Base-by-base conservation (phyloP, 1,140 invertebrate species). In the Temnothorax curvispinosus region DNA sequence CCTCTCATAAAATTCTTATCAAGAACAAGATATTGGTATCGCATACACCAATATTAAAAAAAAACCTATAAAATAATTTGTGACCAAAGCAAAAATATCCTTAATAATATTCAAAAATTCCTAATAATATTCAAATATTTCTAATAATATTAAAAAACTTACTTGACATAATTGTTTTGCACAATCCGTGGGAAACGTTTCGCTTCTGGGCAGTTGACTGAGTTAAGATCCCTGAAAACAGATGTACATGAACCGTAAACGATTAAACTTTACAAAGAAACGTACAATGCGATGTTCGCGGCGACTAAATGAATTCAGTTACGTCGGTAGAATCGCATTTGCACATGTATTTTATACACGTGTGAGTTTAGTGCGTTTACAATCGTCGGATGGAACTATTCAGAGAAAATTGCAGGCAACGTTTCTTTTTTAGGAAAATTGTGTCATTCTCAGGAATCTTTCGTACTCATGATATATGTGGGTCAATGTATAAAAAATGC, bases 351-450 rank as follows among this genome's bases (percentile, higher is more conserved):
- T 75, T 56, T 47, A 69, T 60, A 32, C 32, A 58, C 41, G 18
- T 35, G 9, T 9, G 38, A 41, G 47, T 65, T 80, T 52, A 18
- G 50, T 38, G 7, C n/a, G 27, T 35, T 38, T 38, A 84, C 54
- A 47, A 82, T 74, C 52, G 67, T 74, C 27, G 0, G 15, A 74
- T 21, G 6, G 21, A 11, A 35, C 18, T 82, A 74, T 74, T 82
- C 67, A 54, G 18, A 82, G 67, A 84, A 84, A 75, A 84, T 62
- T 32, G 41, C 67, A 21, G 75, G 32, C 15, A 0, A 15, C 32
- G 54, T 75, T 84, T 74, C 80, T 84, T 75, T n/a, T 84, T 84
- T 84, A 84, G 80, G 80, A 84, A 84, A 84, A 60, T 84, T 18
- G 65, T 81, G 78, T 71, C 80, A 32, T 27, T 21, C n/a, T 4